Percentiles rank a stretch among this genome's conserved stretches.
Conservation (phyloP, 2,888 invertebrate genomes). For the Amblyjoppa proteus region DNA sequence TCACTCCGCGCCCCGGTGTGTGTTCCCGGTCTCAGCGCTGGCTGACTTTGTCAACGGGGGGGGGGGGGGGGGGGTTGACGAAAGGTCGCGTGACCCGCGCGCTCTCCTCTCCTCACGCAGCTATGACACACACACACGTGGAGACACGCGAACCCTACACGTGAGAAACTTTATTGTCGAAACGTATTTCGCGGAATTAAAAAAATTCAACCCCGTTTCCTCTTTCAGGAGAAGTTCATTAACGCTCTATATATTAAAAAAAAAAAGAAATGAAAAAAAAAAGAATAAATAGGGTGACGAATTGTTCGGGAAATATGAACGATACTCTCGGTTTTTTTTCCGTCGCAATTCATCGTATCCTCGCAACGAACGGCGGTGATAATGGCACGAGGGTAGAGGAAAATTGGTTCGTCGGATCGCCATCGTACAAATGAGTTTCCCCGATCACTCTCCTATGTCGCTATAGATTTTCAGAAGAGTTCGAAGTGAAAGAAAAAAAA, state of each 20-base stretch:
- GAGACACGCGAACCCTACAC: neutral
- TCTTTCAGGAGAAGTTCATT: conserved; percentile 1
- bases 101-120: conserved; percentile 27
- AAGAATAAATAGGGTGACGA: neutral
- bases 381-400: conserved; percentile 5
- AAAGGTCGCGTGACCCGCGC: conserved; percentile 68
- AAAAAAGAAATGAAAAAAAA: neutral
- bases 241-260: neutral
- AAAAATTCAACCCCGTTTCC: neutral
- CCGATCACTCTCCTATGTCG: neutral
- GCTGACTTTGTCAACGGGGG: conserved; percentile 18
- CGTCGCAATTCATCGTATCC: neutral
- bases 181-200: conserved; percentile 30
- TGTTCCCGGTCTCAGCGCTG: neutral
- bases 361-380: neutral
- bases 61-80: conserved; percentile 56
- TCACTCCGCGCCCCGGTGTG: neutral
- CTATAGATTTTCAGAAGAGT: conserved; percentile 15
- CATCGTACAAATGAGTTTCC: conserved; percentile 39
- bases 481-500: conserved; percentile 7
- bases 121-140: neutral
- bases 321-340: neutral
- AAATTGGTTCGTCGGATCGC: conserved; percentile 28
- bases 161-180: neutral
- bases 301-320: neutral